Evolutionary conservation across 2,113 vertebrate species (phyloP).

Genomic region (Dendrocopos noguchii): DNA sequence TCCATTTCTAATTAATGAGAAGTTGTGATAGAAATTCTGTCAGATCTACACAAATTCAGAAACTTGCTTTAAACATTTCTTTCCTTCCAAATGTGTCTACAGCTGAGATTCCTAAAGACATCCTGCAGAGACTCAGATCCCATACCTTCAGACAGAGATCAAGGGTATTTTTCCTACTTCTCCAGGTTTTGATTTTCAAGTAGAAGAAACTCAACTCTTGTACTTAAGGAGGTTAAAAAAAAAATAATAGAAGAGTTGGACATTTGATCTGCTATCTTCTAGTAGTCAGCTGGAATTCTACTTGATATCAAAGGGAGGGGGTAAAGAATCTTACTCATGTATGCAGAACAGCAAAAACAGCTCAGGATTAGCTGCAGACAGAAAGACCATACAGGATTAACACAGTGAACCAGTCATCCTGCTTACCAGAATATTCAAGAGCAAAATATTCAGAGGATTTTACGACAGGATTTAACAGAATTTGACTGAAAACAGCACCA

Average conservation of each 20-base stretch:
- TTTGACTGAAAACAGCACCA: conserved; percentile 29
- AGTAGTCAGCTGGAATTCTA: conserved; percentile 6
- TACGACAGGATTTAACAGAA: conserved; percentile 39
- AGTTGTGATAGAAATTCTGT: background rate
- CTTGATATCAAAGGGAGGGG: background rate
- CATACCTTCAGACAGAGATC: background rate
- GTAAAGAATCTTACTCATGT: conserved; percentile 41
- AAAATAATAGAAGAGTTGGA: background rate
- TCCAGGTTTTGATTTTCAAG: background rate
- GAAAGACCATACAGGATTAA: conserved; percentile 59
- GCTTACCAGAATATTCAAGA: conserved; percentile 50
- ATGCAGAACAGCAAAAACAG: conserved; percentile 45
- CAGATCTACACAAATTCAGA: background rate
- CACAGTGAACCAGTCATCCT: conserved; percentile 57
- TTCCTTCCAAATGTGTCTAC: background rate
- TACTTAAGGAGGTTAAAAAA: background rate
- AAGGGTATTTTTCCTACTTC: background rate
- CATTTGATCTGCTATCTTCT: background rate
- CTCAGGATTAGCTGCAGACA: conserved; percentile 66
- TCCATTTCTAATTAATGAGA: background rate
- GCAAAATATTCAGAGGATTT: conserved; percentile 66
- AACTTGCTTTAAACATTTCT: background rate
- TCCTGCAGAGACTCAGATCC: background rate
- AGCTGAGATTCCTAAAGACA: background rate
- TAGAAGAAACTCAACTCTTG: background rate